Evolutionary conservation across 2,888 invertebrate species (phyloP).

Genomic region (Eilema griseolum): DNA sequence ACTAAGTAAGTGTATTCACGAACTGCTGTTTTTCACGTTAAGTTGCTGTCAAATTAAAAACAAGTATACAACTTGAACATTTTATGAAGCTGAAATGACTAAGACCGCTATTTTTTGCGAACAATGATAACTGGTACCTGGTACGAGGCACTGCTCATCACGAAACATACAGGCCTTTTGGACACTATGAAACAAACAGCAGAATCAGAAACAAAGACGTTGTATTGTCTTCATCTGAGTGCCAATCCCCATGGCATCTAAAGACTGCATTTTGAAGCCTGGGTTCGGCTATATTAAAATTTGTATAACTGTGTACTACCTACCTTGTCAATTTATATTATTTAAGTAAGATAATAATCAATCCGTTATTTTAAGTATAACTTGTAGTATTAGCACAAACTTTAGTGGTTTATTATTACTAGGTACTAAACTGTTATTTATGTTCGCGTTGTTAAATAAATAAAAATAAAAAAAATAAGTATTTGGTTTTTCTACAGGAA

Average conservation of each 20-base stretch:
- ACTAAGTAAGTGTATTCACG: not conserved
- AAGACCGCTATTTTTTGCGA: slow-evolving; percentile 6
- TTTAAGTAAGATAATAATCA: no score
- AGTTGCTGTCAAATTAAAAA: not conserved
- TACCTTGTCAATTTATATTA: no score
- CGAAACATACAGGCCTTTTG: not conserved
- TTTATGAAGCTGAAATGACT: not conserved
- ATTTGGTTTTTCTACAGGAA: not conserved
- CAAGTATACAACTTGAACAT: not conserved
- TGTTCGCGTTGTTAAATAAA: no score
- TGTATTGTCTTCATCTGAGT: not conserved
- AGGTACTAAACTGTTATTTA: no score
- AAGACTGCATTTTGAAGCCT: not conserved
- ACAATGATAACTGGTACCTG: not conserved
- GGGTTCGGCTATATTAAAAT: no score
- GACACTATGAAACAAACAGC: not conserved
- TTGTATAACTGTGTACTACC: no score
- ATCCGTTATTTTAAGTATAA: no score
- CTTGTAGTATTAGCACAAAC: no score
- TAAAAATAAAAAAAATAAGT: no score
- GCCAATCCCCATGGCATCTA: not conserved
- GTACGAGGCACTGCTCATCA: not conserved
- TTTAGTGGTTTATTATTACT: no score
- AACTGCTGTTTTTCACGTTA: not conserved
- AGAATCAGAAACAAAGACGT: not conserved